Evolutionary conservation across 2,888 invertebrate genomes (phyloP), one percentile per base, ranked within the genome.

Genomic region (Cistogaster globosa): DNA sequence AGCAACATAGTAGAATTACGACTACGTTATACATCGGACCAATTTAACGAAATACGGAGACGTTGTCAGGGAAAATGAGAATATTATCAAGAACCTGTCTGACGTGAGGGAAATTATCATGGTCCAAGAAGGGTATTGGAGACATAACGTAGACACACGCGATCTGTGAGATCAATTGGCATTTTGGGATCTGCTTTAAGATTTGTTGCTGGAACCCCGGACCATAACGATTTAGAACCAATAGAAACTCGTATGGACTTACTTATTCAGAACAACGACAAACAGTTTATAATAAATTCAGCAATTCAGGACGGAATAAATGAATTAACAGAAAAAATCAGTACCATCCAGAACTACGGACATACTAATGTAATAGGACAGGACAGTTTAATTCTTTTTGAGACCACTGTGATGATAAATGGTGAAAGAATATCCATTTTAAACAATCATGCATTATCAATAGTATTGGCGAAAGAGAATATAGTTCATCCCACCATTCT

Each of bases 401-500:
- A 58, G 18, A 16, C 18, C n/a, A 18, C 32, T 18, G 42, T n/a
- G 4, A 71, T 58, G 45, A 58, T 58, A 71, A 71, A 26, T 26
- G 26, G 26, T 26, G 26, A 26, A 26, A 26, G 1, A 26, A 26
- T n/a, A n/a, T n/a, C n/a, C n/a, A n/a, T n/a, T n/a, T n/a, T n/a
- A n/a, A n/a, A 48, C 14, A 62, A 78, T 16, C 62, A 63, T 36
- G 69, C 78, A 22, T n/a, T 68, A 7, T 36, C 68, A 6, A 68
- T 68, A 48, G 36, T 67, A 8, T 60, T 76, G 38, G 60, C 67
- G 9, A 77, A 51, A 16, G 60, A 67, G 14, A 68, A 60, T 60
- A 68, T 69, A 11, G 38, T 68, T 42, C 60, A 68, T 51, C 77
- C 77, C 22, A 26, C 53, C 20, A 77, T 77, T 53, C 48, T 77